Percentiles rank a stretch among this genome's conserved stretches.
Conservation (phyloP, 92 coral and sea anemone species). For the Siderastrea siderea region DNA sequence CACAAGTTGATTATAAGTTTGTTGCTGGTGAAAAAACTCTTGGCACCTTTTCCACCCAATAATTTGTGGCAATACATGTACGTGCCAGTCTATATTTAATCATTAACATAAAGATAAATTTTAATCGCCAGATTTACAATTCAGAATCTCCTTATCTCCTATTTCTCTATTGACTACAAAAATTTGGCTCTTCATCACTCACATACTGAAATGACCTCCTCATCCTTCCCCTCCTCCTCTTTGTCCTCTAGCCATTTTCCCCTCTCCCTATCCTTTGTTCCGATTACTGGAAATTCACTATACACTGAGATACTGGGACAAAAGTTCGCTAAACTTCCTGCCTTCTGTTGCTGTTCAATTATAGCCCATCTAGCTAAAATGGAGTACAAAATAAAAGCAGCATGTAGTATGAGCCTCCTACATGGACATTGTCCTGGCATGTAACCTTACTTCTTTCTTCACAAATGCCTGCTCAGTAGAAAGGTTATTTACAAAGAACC, state of each 20-base stretch:
- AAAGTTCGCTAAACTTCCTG: conserved; percentile 65
- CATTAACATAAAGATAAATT: too few species aligned
- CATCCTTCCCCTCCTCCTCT: not conserved
- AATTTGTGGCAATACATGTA: too few species aligned
- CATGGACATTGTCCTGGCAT: too few species aligned
- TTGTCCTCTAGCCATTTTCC: not conserved
- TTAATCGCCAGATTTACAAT: too few species aligned
- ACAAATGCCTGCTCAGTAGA: too few species aligned
- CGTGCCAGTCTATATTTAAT: too few species aligned
- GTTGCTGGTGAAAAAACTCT: too few species aligned
- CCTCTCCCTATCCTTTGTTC: not conserved
- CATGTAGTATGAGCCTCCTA: too few species aligned
- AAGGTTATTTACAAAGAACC: too few species aligned
- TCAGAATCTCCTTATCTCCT: not conserved
- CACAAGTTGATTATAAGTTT: too few species aligned
- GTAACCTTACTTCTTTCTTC: not conserved
- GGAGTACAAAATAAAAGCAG: not conserved
- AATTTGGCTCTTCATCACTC: not conserved
- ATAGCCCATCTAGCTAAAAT: conserved; percentile 12
- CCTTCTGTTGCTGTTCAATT: conserved; percentile 23
- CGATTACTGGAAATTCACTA: not conserved
- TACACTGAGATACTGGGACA: conserved; percentile 10
- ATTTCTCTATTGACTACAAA: not conserved
- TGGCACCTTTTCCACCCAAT: too few species aligned
- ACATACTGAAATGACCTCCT: conserved; percentile 39